Percentiles rank a stretch among this genome's conserved stretches.
phyloP scores from a whole-genome alignment of 2,888 invertebrate genomes.

The Caenorhabditis sinica region DNA sequence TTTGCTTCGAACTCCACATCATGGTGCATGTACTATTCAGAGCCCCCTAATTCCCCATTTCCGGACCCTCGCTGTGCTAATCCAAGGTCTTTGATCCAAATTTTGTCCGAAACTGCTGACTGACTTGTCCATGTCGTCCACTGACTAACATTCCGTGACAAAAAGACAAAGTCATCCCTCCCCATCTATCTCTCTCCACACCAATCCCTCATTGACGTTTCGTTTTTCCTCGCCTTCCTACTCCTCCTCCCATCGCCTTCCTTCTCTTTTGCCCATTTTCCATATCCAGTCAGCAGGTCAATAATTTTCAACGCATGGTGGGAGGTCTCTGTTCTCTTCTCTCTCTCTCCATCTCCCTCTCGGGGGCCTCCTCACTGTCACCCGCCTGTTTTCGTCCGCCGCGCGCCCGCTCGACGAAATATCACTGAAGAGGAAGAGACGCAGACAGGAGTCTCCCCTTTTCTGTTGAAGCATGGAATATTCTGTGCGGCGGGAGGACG shows the following conservation, averaged over 20 bases:
- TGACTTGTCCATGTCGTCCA: not conserved
- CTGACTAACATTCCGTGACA: slow-evolving; percentile 27
- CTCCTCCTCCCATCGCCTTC: too few relatives aligned
- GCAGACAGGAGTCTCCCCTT: slow-evolving; percentile 16
- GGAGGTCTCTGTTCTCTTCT: slow-evolving; percentile 15
- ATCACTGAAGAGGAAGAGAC: not conserved
- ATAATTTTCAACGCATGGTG: slow-evolving; percentile 51
- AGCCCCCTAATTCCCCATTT: not conserved
- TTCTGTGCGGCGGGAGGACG: slow-evolving; percentile 34
- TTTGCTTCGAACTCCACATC: too few relatives aligned
- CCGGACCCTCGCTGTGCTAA: not conserved
- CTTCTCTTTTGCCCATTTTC: slow-evolving; percentile 23
- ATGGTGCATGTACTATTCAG: not conserved
- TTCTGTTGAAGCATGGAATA: slow-evolving; percentile 62
- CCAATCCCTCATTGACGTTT: slow-evolving; percentile 25
- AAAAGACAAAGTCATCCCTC: slow-evolving; percentile 14
- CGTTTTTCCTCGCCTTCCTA: not conserved
- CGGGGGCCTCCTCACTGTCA: slow-evolving; percentile 25
- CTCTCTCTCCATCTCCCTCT: slow-evolving; percentile 6
- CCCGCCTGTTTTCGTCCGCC: slow-evolving; percentile 42
- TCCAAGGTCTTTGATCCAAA: slow-evolving; percentile 7
- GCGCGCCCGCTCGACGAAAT: slow-evolving; percentile 9
- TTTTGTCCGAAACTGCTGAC: too few relatives aligned
- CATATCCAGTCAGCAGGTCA: slow-evolving; percentile 62
- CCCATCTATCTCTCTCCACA: not conserved